phyloP scores from a whole-genome alignment of 2,797 vertebrate species.

The Chelidonichthys spinosus region DNA sequence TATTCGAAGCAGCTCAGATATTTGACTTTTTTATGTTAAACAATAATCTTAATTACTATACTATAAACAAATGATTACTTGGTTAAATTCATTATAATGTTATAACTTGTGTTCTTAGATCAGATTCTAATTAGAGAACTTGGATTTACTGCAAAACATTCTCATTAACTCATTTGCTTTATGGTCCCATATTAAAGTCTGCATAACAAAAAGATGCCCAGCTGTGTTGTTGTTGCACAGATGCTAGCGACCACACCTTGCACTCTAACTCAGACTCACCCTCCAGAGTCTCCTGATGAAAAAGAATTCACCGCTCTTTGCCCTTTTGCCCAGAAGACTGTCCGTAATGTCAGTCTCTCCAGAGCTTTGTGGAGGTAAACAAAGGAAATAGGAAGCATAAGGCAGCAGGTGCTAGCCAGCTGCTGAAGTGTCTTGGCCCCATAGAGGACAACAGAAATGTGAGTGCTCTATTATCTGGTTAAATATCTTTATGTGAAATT shows the following conservation, averaged over 20 bases:
- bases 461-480: constrained; percentile 26
- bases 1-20: constrained; percentile 11
- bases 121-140: constrained; percentile 13
- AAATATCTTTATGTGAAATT: constrained; percentile 40
- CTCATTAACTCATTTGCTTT: constrained; percentile 53
- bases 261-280: constrained; percentile 51
- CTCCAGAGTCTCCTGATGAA: constrained; percentile 50
- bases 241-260: constrained; percentile 50
- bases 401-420: constrained; percentile 80
- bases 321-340: constrained; percentile 59
- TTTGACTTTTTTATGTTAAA: background rate
- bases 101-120: background rate
- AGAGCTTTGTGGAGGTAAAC: constrained; percentile 76
- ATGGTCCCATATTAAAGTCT: constrained; percentile 33
- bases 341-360: constrained; percentile 80
- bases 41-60: background rate
- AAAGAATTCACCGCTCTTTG: constrained; percentile 59
- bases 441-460: constrained; percentile 51
- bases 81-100: too few relatives aligned
- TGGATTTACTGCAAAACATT: constrained; percentile 38
- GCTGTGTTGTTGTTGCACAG: constrained; percentile 31
- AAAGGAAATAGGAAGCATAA: constrained; percentile 78
- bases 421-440: constrained; percentile 67
- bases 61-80: background rate
- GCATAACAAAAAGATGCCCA: constrained; percentile 23